phyloP scores from a whole-genome alignment of 1,140 invertebrate species.

The Bombus picipes region DNA sequence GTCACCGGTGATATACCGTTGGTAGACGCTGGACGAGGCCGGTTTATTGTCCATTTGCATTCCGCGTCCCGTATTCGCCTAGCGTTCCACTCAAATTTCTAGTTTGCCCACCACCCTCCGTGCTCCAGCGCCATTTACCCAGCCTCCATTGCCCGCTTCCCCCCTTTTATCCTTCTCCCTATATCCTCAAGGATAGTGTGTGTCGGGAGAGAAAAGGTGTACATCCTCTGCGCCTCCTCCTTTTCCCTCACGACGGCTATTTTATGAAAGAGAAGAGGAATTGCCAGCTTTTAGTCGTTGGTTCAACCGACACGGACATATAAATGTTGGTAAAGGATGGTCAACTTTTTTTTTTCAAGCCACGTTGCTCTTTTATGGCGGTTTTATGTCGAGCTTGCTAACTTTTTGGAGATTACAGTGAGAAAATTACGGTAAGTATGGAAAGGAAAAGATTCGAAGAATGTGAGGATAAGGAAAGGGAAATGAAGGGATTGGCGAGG shows the following conservation, averaged over 20 bases:
- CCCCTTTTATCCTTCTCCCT: conserved; percentile 26
- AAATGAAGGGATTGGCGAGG: too few species aligned
- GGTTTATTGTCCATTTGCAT: conserved; percentile 76
- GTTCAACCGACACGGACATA: background rate
- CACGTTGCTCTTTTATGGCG: background rate
- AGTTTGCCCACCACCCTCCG: conserved; percentile 29
- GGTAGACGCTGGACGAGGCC: conserved; percentile 65
- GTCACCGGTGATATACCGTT: conserved; percentile 71
- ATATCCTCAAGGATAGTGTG: conserved; percentile 17
- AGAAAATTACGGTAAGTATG: background rate
- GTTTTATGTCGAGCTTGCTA: background rate
- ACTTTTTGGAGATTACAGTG: background rate
- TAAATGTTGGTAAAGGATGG: conserved; percentile 34
- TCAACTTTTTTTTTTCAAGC: conserved; percentile 17
- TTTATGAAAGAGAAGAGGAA: conserved; percentile 47
- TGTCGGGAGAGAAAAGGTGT: background rate
- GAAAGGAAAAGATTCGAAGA: background rate
- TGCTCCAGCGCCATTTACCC: conserved; percentile 18
- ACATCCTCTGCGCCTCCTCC: background rate
- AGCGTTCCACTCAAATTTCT: conserved; percentile 57
- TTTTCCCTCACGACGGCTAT: background rate
- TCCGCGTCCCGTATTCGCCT: conserved; percentile 54
- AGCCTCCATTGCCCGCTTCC: background rate
- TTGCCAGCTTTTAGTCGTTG: conserved; percentile 30
- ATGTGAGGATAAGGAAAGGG: background rate